These are phyloP conservation scores for Malthinus flaveolus DNA, from an alignment of 2,888 invertebrate species.

Conservation along the genomic window DNA sequence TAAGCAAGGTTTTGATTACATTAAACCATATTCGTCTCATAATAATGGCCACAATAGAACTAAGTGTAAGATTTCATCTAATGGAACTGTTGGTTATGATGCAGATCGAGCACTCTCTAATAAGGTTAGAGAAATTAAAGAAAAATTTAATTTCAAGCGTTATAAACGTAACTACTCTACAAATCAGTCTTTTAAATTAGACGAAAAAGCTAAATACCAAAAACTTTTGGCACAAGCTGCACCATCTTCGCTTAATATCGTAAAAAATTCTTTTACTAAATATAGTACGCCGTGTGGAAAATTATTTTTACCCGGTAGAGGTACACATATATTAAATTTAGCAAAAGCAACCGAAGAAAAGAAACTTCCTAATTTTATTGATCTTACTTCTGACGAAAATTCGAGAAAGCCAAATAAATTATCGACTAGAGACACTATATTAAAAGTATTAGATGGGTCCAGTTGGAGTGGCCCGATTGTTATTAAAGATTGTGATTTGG, in stretches of 20 bases:
- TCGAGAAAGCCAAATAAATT: conserved; percentile 17
- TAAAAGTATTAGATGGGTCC: conserved; percentile 44
- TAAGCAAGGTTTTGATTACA: conserved; percentile 36
- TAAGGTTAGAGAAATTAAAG: conserved; percentile 15
- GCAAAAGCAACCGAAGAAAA: conserved; percentile 17
- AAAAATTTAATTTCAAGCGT: conserved; percentile 10
- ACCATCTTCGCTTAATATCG: conserved; percentile 25
- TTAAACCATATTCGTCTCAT: conserved; percentile 26
- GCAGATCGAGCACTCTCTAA: conserved; percentile 10
- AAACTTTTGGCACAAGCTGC: conserved; percentile 57
- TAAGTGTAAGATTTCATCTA: conserved; percentile 11
- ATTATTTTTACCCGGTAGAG: conserved; percentile 28
- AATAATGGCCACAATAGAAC: conserved; percentile 14
- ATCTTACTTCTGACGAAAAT: conserved; percentile 28
- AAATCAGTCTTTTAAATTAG: conserved; percentile 60
- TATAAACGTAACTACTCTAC: conserved; percentile 43
- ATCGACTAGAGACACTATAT: conserved; percentile 44
- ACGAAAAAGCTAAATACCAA: conserved; percentile 61
- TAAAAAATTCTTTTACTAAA: conserved; percentile 37
- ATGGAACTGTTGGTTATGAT: conserved; percentile 5
- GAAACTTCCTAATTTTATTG: conserved; percentile 21
- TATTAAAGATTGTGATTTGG: conserved; percentile 50
- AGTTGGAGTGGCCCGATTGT: conserved; percentile 41
- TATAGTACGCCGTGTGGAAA: conserved; percentile 42
- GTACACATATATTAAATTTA: conserved; percentile 33